A percentile compares a stretch with the other conserved stretches of the same genome.
phyloP scores from a whole-genome alignment of 2,888 invertebrate genomes.

The Mythimna loreyi region DNA sequence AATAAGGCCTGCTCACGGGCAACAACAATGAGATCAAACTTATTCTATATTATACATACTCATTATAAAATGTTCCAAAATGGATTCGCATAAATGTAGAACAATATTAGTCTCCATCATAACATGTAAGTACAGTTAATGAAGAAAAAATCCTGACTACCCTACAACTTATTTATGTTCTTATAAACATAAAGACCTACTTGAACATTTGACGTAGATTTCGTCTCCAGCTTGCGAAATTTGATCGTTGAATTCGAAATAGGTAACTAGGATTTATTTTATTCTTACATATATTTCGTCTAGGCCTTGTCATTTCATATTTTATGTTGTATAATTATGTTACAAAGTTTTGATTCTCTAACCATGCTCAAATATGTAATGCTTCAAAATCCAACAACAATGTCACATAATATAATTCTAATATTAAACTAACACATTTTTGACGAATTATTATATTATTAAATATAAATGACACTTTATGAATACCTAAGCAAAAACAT shows the following conservation, averaged over 20 bases:
- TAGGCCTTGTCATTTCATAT: conserved; percentile 32
- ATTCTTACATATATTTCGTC: conserved; percentile 11
- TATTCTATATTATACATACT: conserved; percentile 33
- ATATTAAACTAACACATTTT: conserved; percentile 14
- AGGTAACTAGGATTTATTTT: conserved; percentile 1
- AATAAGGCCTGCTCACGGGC: conserved; percentile 48
- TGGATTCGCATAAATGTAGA: conserved; percentile 29
- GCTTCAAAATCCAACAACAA: conserved; percentile 3
- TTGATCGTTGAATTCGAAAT: conserved; percentile 16
- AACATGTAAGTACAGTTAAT: conserved; percentile 11
- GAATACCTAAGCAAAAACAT: conserved; percentile 14
- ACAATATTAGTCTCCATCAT: conserved; percentile 24
- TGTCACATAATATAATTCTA: not conserved
- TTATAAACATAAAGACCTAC: not conserved
- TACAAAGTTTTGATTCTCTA: not conserved
- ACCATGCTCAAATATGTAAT: conserved; percentile 3
- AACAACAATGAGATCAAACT: conserved; percentile 53
- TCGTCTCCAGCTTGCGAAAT: conserved; percentile 2
- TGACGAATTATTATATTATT: conserved; percentile 14
- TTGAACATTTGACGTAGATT: not conserved
- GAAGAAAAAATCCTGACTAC: not conserved
- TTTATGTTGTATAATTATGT: conserved; percentile 2
- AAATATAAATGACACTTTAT: conserved; percentile 7
- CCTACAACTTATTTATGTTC: conserved; percentile 11
- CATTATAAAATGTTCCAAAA: conserved; percentile 52